Conservation (phyloP, 1,140 invertebrate species). For the Zelostemma sp. region DNA sequence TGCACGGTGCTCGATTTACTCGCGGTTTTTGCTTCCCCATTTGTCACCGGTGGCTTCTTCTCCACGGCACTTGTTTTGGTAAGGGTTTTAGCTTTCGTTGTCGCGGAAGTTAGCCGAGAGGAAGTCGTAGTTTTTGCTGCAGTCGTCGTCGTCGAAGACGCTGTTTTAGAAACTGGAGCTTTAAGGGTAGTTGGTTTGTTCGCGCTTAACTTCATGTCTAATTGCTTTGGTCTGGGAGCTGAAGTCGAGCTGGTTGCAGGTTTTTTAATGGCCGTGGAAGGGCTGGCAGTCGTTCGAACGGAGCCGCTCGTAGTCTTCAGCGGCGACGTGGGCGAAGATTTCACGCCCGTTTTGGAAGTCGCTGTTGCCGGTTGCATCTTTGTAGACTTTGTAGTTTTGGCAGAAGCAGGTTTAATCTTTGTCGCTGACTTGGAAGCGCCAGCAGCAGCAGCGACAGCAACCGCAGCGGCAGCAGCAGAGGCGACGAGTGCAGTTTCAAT, state of each 20-base stretch:
- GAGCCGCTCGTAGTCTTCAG: conserved; percentile 47
- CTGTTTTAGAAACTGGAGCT: conserved; percentile 18
- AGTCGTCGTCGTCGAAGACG: conserved; percentile 24
- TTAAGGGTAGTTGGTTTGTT: conserved; percentile 35
- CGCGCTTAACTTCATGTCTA: conserved; percentile 34
- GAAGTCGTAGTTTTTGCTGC: conserved; percentile 56
- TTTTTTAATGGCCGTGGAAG: conserved; percentile 51
- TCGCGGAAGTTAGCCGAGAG: too few species aligned
- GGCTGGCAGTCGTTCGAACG: conserved; percentile 40
- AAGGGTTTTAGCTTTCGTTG: too few species aligned
- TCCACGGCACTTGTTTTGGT: conserved; percentile 47
- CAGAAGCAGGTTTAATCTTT: conserved; percentile 28
- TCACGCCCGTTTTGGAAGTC: conserved; percentile 45
- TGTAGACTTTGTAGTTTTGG: conserved; percentile 52
- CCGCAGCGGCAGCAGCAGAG: conserved; percentile 47
- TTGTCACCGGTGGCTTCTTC: conserved; percentile 67
- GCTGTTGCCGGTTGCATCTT: conserved; percentile 27
- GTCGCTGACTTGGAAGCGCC: conserved; percentile 42
- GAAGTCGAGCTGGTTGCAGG: conserved; percentile 24
- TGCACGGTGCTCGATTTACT: conserved; percentile 38
- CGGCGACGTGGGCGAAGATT: conserved; percentile 59
- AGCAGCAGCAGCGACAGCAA: conserved; percentile 50
- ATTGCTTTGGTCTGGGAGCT: conserved; percentile 27
- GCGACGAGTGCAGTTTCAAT: conserved; percentile 44
- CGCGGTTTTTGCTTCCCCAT: conserved; percentile 70